A percentile compares a stretch with the other conserved stretches of the same genome.
Conservation (phyloP, 2,113 vertebrate species). For the Mormoops blainvillei region DNA sequence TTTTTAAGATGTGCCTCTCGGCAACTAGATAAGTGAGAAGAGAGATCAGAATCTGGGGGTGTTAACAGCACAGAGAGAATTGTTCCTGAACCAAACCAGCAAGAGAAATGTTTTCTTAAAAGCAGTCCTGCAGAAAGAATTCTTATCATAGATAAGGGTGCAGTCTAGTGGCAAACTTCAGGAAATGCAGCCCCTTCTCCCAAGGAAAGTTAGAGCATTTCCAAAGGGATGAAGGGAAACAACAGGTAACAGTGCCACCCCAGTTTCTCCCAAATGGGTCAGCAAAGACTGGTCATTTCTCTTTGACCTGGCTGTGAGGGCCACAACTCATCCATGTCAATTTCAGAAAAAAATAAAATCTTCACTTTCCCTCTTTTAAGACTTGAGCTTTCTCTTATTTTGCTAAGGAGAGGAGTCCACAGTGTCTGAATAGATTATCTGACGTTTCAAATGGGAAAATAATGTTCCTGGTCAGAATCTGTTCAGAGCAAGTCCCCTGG, state of each 20-base stretch:
- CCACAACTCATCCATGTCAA: neutral
- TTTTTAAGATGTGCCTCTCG: conserved; percentile 30
- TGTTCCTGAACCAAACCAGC: conserved; percentile 5
- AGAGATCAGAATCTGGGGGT: neutral
- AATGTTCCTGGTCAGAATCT: neutral
- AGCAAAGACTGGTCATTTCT: neutral
- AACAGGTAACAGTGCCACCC: neutral
- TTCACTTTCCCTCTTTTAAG: neutral
- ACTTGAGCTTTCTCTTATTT: neutral
- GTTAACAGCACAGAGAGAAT: neutral
- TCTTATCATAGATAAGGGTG: conserved; percentile 85
- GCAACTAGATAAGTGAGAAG: conserved; percentile 31
- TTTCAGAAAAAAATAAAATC: neutral
- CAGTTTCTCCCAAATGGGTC: neutral
- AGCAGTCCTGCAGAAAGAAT: conserved; percentile 51
- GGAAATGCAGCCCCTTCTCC: conserved; percentile 81
- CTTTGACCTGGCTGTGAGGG: neutral
- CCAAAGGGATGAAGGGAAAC: neutral
- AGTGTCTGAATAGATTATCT: neutral
- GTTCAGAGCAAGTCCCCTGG: neutral
- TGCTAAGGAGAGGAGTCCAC: neutral
- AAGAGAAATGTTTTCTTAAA: conserved; percentile 64
- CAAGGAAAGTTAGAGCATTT: conserved; percentile 24
- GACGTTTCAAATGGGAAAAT: neutral
- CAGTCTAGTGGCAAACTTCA: conserved; percentile 85